Conservation (phyloP, 30 jellyfish, hydroid and myxozoan genomes). For the Cassiopea xamachana region DNA sequence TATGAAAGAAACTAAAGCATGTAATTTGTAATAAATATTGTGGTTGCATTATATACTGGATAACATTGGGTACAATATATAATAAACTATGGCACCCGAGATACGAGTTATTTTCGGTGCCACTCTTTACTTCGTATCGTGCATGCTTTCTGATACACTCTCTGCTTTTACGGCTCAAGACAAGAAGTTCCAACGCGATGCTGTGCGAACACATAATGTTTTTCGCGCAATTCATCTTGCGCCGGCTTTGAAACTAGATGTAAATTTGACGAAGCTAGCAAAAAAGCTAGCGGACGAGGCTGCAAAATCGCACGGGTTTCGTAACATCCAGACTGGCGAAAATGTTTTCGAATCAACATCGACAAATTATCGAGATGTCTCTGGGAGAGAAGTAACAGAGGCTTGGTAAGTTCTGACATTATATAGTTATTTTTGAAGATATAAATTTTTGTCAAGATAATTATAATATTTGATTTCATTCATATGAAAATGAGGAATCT, state of each 20-base stretch:
- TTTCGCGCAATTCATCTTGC: conserved; percentile 82
- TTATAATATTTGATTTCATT: too few relatives aligned
- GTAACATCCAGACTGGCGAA: conserved; percentile 44
- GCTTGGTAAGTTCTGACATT: conserved; percentile 45
- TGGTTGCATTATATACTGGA: too few relatives aligned
- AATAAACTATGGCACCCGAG: too few relatives aligned
- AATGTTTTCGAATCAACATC: conserved; percentile 65
- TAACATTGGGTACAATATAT: too few relatives aligned
- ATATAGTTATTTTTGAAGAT: background rate
- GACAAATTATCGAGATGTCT: conserved; percentile 38
- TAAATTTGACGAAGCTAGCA: conserved; percentile 77
- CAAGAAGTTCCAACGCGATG: conserved; percentile 67
- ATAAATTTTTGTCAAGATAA: too few relatives aligned
- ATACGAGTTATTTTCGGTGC: too few relatives aligned
- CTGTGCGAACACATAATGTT: conserved; percentile 81
- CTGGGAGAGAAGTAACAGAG: conserved; percentile 77
- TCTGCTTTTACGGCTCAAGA: conserved; percentile 58
- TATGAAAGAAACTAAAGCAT: background rate
- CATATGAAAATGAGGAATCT: too few relatives aligned
- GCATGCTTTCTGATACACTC: background rate
- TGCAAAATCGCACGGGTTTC: conserved; percentile 68
- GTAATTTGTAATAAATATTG: background rate
- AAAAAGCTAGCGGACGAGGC: conserved; percentile 75
- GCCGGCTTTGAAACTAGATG: conserved; percentile 82
- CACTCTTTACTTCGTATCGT: background rate